Evolutionary conservation across 2,888 invertebrate species (phyloP).

Genomic region (Drosophila diplacantha): DNA sequence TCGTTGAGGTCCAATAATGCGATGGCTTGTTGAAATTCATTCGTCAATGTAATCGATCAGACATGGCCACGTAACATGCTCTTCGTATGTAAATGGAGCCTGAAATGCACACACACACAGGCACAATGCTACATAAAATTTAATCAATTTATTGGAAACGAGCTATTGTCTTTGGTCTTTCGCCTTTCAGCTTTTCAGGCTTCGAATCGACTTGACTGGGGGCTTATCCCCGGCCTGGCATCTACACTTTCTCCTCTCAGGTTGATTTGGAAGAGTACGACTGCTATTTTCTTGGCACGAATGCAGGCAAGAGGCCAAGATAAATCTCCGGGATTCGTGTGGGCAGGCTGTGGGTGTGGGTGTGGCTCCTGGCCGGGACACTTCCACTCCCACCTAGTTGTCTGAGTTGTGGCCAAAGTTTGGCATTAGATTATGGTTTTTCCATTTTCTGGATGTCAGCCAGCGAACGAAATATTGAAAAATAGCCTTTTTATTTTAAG

Average conservation of each 20-base stretch:
- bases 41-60: slow-evolving; percentile 73
- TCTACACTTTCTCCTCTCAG: slow-evolving; percentile 55
- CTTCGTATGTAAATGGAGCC: slow-evolving; percentile 61
- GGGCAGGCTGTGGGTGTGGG: slow-evolving; percentile 6
- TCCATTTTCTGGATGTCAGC: slow-evolving; percentile 21
- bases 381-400: slow-evolving; percentile 43
- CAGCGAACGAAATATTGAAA: slow-evolving; percentile 17
- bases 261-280: slow-evolving; percentile 29
- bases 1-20: slow-evolving; percentile 50
- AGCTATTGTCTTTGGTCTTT: slow-evolving; percentile 53
- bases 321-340: slow-evolving; percentile 32
- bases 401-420: slow-evolving; percentile 44
- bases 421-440: slow-evolving; percentile 38
- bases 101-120: slow-evolving; percentile 1
- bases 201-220: slow-evolving; percentile 11
- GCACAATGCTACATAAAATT: slow-evolving; percentile 68
- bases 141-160: slow-evolving; percentile 70
- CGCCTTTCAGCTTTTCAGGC: slow-evolving; percentile 10
- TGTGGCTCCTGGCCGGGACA: slow-evolving; percentile 14
- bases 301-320: slow-evolving; percentile 36
- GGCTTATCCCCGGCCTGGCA: slow-evolving; percentile 37
- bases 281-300: slow-evolving; percentile 42
- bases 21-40: slow-evolving; percentile 67
- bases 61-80: slow-evolving; percentile 45
- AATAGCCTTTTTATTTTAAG: neutral